Percentiles rank a stretch among this genome's conserved stretches.
These are phyloP conservation scores for Margaritifera margaritifera DNA, from an alignment of 2,888 invertebrate genomes.

Conservation along the genomic window DNA sequence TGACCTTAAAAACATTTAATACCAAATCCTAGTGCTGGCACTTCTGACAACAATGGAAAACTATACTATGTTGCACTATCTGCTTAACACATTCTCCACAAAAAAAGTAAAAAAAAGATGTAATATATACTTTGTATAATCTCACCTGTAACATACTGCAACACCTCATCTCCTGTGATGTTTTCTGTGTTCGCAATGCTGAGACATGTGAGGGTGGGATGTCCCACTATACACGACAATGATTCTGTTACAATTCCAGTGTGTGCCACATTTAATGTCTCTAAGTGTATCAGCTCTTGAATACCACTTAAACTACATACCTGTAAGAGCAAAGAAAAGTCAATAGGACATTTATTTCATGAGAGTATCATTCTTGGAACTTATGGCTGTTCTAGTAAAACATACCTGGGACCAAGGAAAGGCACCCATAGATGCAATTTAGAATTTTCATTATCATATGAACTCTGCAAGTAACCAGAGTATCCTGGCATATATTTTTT, in stretches of 20 bases:
- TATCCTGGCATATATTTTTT: too few species aligned
- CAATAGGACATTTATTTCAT: not conserved
- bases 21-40: too few species aligned
- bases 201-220: constrained; percentile 50
- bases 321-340: constrained; percentile 28
- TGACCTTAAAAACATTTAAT: too few species aligned
- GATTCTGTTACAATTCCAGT: constrained; percentile 64
- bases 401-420: not conserved
- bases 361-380: too few species aligned
- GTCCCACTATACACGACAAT: constrained; percentile 51
- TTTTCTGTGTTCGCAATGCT: constrained; percentile 64
- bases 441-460: too few species aligned
- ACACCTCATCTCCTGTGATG: constrained; percentile 61
- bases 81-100: not conserved
- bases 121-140: not conserved
- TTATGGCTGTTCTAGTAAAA: too few species aligned
- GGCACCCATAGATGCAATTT: not conserved
- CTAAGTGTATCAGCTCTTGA: constrained; percentile 49
- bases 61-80: too few species aligned
- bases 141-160: constrained; percentile 60
- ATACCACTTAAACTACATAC: constrained; percentile 63
- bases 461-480: too few species aligned
- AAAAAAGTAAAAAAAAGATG: not conserved
- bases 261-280: constrained; percentile 60
- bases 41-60: too few species aligned